These are phyloP conservation scores for Theropithecus gelada DNA, from an alignment of 2,113 vertebrate species.

Conservation along the genomic window DNA sequence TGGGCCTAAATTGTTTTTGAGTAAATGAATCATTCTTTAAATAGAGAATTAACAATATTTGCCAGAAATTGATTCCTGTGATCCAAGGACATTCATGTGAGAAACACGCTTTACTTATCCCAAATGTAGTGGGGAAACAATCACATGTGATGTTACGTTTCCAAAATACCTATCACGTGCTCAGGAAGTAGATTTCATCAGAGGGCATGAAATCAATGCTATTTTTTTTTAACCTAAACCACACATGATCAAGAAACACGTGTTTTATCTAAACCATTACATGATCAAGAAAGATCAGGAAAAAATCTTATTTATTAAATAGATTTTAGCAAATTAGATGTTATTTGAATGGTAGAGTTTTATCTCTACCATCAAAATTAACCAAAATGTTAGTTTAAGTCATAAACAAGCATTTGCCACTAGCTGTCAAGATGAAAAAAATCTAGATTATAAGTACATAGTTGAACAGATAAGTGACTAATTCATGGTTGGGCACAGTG, in stretches of 20 bases:
- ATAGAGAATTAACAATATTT: background rate
- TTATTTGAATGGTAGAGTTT: background rate
- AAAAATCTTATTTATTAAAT: background rate
- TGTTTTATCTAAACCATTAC: background rate
- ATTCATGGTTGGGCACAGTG: too few relatives aligned
- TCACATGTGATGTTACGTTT: background rate
- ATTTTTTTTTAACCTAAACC: slow-evolving; percentile 4
- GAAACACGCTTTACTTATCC: background rate
- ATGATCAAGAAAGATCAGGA: background rate
- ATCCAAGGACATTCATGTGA: background rate
- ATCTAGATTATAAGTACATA: background rate
- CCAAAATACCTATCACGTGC: background rate
- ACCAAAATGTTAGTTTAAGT: background rate
- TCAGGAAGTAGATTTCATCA: slow-evolving; percentile 12
- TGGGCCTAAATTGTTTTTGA: background rate
- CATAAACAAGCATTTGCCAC: background rate
- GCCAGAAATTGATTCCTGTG: background rate
- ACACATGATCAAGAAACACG: background rate
- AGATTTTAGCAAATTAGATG: background rate
- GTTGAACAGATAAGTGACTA: background rate
- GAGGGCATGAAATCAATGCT: background rate
- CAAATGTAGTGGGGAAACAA: slow-evolving; percentile 10
- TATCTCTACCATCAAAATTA: background rate
- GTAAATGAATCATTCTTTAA: background rate
- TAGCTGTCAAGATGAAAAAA: background rate